Base-by-base conservation (phyloP, 64 coral and sea anemone species). In the Orbicella faveolata region DNA sequence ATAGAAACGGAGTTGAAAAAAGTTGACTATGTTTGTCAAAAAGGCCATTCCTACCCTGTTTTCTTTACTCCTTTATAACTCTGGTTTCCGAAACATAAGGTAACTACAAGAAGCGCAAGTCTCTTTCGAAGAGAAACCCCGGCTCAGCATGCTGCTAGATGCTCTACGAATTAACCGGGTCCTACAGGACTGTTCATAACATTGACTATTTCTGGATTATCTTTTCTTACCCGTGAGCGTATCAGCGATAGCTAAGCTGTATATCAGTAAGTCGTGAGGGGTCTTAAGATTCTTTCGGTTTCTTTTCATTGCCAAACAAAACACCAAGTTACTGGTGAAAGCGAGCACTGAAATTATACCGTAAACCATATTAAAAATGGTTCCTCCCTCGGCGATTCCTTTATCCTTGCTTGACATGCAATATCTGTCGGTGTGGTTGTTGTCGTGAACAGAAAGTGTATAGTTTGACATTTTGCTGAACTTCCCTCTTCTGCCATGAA, bases 241-340 rank as follows among this genome's bases (percentile, higher is more conserved):
- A 79, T 92, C 90, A 34, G 90, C 76, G 9, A 92, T 65, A 21
- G 90, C 90, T 2, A 92, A 76, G 61, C 84, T 92, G 25, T 79
- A 79, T 48, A 92, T 92, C 2, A 92, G 83, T 36, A 86, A 37
- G 36, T 92, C 84, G 33, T 87, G 65, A n/a, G 83, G 44, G 17
- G 74, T 87, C 18, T 79, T 87, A 1, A 92, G 52, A 34, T n/a
- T 87, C 19, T 61, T 86, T 21, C 83, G 73, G 34, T 70, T 54
- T 57, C 52, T 23, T 15, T 52, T 79, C 77, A 33, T 30, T 11
- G 51, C 51, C 51, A 59, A 54, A 79, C 51, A 57, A 55, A 79
- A 30, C 48, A 59, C 20, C 52, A 59, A 57, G 52, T 59, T 79
- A 34, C 77, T 57, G 11, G 52, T 30, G 25, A 54, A 59, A 2